Evolutionary conservation across 2,888 invertebrate genomes (phyloP).

Genomic region (Diarsia brunnea): DNA sequence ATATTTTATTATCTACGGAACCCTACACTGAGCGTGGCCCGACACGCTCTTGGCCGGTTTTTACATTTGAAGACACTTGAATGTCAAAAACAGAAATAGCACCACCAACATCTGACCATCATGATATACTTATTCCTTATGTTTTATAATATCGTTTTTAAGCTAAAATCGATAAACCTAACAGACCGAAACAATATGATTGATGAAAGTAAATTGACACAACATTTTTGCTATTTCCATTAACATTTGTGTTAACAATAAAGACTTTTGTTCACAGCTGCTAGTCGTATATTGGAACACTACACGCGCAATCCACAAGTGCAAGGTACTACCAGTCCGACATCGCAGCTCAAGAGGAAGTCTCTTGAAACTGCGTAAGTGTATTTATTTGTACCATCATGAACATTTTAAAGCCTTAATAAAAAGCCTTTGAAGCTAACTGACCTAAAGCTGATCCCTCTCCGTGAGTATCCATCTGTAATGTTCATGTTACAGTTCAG

Average conservation of each 20-base stretch:
- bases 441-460: neutral
- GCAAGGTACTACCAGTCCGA: slow-evolving; percentile 72
- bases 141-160: neutral
- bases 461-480: neutral
- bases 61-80: neutral
- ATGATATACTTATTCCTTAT: neutral
- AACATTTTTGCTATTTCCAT: neutral
- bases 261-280: slow-evolving; percentile 75
- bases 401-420: too few relatives aligned
- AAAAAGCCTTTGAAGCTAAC: neutral
- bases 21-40: too few relatives aligned
- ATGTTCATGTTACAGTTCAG: too few relatives aligned
- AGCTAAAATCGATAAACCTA: neutral
- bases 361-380: slow-evolving; percentile 69
- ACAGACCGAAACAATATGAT: neutral
- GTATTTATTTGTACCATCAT: neutral
- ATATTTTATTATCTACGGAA: too few relatives aligned
- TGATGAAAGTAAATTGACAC: too few relatives aligned
- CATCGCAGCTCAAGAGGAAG: slow-evolving; percentile 78
- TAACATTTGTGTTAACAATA: neutral
- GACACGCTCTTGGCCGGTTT: too few relatives aligned
- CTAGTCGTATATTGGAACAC: slow-evolving; percentile 86
- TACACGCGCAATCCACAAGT: slow-evolving; percentile 83
- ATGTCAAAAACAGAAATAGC: neutral
- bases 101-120: neutral